Evolutionary conservation across 1,140 invertebrate genomes (phyloP).

Genomic region (Leucophenga varia): DNA sequence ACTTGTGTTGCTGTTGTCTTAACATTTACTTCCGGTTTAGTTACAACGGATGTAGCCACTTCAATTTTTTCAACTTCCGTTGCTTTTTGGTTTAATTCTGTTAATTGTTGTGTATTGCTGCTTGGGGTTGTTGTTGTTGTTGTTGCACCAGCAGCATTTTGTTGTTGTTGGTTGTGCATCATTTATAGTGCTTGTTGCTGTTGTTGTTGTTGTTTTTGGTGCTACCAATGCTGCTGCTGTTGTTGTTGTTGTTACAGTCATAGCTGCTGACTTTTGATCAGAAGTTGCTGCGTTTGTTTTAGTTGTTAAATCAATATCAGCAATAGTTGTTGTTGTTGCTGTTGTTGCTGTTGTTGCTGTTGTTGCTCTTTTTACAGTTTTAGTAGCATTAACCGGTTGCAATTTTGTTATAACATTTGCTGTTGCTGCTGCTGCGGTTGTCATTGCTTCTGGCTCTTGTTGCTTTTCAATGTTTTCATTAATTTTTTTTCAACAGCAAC

Average conservation of each 20-base stretch:
- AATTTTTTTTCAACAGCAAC: too few species aligned
- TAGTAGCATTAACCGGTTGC: neutral
- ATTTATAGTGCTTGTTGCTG: neutral
- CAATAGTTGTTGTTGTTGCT: neutral
- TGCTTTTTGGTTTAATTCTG: too few species aligned
- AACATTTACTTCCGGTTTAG: neutral
- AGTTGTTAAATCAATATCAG: neutral
- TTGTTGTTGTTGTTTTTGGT: conserved; percentile 10
- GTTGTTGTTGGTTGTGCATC: conserved; percentile 11
- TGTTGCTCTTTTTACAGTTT: neutral
- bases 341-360: conserved; percentile 6
- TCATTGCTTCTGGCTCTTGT: neutral
- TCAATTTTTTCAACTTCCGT: too few species aligned
- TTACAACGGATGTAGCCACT: too few species aligned
- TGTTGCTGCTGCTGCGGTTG: neutral
- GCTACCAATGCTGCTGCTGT: neutral
- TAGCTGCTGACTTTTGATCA: neutral
- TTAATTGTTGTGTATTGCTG: too few species aligned
- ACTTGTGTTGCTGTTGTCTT: conserved; percentile 1
- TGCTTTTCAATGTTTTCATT: neutral
- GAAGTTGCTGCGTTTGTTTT: too few species aligned
- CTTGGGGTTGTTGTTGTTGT: conserved; percentile 2
- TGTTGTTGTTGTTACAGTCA: neutral
- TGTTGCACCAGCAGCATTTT: conserved; percentile 3
- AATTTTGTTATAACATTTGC: neutral